These are phyloP conservation scores for Pectinophora gossypiella DNA, from an alignment of 1,140 invertebrate genomes.

Conservation along the genomic window DNA sequence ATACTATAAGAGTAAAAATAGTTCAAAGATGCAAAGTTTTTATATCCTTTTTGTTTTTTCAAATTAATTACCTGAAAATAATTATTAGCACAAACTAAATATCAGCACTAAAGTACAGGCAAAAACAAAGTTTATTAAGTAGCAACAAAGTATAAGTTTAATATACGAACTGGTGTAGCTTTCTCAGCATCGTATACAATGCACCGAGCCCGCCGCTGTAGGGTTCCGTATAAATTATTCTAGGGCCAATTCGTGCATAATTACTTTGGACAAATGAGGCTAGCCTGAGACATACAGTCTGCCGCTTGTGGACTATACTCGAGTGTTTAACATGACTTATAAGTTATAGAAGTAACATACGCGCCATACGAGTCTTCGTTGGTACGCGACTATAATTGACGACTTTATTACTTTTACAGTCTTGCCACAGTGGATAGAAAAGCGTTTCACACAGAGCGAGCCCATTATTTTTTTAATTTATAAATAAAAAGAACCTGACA, in stretches of 20 bases:
- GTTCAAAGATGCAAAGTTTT: no score
- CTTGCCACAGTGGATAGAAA: neutral
- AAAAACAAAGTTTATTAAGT: no score
- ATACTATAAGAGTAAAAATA: no score
- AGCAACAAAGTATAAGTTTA: no score
- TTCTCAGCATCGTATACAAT: neutral
- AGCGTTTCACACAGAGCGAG: no score
- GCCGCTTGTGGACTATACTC: neutral
- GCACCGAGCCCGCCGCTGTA: neutral
- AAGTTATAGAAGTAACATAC: neutral
- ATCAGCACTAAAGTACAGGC: no score
- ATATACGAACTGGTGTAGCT: no score
- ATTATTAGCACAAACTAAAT: no score
- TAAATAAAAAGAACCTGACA: neutral
- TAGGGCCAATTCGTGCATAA: slow-evolving; percentile 23
- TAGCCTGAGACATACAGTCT: slow-evolving; percentile 19
- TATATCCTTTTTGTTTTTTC: no score
- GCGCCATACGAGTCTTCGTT: neutral
- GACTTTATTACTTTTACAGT: neutral
- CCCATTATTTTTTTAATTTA: no score
- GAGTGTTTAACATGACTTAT: neutral
- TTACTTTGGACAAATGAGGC: slow-evolving; percentile 24
- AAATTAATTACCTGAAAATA: no score
- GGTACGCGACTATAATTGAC: neutral
- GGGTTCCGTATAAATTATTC: slow-evolving; percentile 3